Evolutionary conservation across 2,113 vertebrate species (phyloP).

Genomic region (Grammomys dolichurus): DNA sequence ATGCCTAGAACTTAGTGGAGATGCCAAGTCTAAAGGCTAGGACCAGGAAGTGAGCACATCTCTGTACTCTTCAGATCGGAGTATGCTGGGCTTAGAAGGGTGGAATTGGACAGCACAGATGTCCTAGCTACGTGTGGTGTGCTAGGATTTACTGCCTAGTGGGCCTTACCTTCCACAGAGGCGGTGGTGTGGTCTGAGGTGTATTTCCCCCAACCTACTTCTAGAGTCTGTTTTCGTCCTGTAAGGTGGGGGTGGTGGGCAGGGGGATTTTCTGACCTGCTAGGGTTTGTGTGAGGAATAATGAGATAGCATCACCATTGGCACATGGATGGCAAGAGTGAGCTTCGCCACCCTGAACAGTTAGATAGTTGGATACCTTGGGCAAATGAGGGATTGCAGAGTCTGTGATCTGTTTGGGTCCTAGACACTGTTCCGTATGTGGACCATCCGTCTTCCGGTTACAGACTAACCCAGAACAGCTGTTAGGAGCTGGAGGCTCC

Average conservation of each 20-base stretch:
- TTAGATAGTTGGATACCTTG: fast-evolving
- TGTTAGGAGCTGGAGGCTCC: background rate
- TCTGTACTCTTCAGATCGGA: background rate
- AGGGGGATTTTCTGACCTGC: background rate
- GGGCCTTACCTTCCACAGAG: background rate
- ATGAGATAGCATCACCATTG: too few species aligned
- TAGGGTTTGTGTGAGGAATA: background rate
- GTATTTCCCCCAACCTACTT: background rate
- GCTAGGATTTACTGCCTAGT: background rate
- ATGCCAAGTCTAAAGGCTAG: background rate
- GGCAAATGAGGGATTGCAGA: background rate
- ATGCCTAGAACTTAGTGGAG: background rate
- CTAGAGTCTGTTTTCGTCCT: background rate
- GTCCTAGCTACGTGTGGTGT: too few species aligned
- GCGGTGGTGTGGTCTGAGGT: too few species aligned
- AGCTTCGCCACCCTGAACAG: too few species aligned
- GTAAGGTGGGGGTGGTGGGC: fast-evolving
- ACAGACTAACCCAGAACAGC: background rate
- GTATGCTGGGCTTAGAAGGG: background rate
- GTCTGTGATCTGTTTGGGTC: background rate
- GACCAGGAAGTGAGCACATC: background rate
- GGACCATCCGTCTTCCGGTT: background rate
- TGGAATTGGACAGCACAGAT: too few species aligned
- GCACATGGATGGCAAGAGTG: too few species aligned
- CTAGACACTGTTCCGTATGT: too few species aligned